Evolutionary conservation across 2,888 invertebrate species (phyloP), one percentile per base, ranked within the genome.

Genomic region (Agonum fuliginosum): DNA sequence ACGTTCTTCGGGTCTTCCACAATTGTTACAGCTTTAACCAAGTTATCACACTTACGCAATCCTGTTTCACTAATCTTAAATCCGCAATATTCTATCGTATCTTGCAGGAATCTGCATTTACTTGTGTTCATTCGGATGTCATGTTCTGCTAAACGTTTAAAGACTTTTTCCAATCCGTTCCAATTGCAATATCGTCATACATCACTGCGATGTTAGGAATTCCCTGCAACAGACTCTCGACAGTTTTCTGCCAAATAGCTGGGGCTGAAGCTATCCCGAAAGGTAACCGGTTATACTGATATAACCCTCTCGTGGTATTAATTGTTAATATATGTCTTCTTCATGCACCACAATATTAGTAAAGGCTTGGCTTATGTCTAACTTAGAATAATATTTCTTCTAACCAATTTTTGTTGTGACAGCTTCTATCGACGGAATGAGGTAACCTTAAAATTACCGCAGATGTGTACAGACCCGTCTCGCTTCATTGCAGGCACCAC

Each of bases 201-300:
- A 30, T 30, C 8, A 30, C 30, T 30, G 30, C 30, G 3, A 30
- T 8, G 8, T 30, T 30, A 5, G 30, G 30, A 5, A 30, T 30
- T 30, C 8, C 8, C 3, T 30, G 3, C 8, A 30, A 8, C 46
- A 14, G 73, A 51, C 69, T 78, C 79, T 37, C 12, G 17, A n/a
- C 79, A 79, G n/a, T 46, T 30, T 19, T 14, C 34, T 14, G 62
- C 8, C 30, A 30, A 30, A 30, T 30, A 30, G 30, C 30, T 5
- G 30, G 30, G 3, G 30, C 30, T 5, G 30, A 30, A 3, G 30
- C 3, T 5, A 8, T 30, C 3, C 30, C 30, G 8, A 30, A 30
- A 8, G 30, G 30, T 8, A 30, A 30, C 30, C 30, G 3, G 8
- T 30, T 3, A 8, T 30, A 30, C 4, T 3, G 3, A 8, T 5